Percentiles rank a stretch among this genome's conserved stretches.
Conservation (phyloP, 2,113 vertebrate species). For the Periophthalmus modestus region DNA sequence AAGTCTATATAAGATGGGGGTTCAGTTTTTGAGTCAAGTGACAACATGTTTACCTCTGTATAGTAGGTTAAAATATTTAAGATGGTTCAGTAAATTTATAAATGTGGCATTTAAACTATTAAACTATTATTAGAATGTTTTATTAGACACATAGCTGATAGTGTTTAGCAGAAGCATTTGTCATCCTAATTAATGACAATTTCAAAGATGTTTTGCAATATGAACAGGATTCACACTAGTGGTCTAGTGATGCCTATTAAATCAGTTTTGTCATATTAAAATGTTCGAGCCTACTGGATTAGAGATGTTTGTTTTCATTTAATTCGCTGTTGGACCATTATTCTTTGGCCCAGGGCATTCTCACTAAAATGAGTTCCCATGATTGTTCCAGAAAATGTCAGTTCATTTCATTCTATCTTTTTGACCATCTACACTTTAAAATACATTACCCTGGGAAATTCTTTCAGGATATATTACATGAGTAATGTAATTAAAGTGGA, state of each 20-base stretch:
- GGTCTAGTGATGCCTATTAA: not conserved
- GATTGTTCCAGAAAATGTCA: not conserved
- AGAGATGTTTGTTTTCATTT: conserved; percentile 4
- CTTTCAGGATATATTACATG: not conserved
- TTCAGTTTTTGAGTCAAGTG: too few relatives aligned
- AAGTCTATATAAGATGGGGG: too few relatives aligned
- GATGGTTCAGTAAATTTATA: too few relatives aligned
- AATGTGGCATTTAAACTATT: too few relatives aligned
- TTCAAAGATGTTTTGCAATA: not conserved
- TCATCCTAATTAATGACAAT: not conserved
- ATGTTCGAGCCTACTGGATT: not conserved
- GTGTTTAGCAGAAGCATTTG: too few relatives aligned
- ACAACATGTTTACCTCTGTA: too few relatives aligned
- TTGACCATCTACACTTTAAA: not conserved
- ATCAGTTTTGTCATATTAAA: not conserved
- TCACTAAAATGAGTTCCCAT: not conserved
- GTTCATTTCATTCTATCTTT: not conserved
- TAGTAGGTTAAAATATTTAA: too few relatives aligned
- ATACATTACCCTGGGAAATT: not conserved
- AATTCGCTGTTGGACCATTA: not conserved
- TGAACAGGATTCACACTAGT: too few relatives aligned
- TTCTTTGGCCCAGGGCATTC: not conserved
- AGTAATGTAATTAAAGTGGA: not conserved
- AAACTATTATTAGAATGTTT: too few relatives aligned
- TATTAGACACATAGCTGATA: too few relatives aligned